A percentile compares a stretch with the other conserved stretches of the same genome.
Conservation (phyloP, 92 coral and sea anemone species). For the Pocillopora grandis region DNA sequence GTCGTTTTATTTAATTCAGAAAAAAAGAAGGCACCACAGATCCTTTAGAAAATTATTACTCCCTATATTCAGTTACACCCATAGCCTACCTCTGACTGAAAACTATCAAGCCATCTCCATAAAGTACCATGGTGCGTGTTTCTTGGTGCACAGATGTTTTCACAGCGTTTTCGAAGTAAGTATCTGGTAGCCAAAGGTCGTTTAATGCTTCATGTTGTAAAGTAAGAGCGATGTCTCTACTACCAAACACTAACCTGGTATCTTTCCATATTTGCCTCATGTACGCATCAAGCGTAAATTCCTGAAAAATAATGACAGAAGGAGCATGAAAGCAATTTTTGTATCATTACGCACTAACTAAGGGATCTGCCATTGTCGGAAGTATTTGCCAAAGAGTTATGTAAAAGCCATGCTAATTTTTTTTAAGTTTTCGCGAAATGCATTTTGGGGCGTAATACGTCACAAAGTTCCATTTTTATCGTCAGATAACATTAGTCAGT, state of each 20-base stretch:
- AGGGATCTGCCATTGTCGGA: no score
- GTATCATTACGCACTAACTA: not conserved
- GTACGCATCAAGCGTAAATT: conserved; percentile 26
- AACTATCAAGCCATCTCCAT: conserved; percentile 22
- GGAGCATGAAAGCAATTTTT: not conserved
- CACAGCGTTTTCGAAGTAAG: conserved; percentile 35
- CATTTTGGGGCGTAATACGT: no score
- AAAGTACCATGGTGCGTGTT: conserved; percentile 3
- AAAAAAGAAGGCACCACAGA: no score
- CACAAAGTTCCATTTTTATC: no score
- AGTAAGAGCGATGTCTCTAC: conserved; percentile 3
- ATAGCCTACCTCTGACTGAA: conserved; percentile 18
- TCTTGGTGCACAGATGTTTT: conserved; percentile 21
- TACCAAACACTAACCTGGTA: conserved; percentile 16
- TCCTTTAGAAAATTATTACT: not conserved
- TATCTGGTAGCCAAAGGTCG: conserved; percentile 29
- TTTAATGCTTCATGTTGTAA: conserved; percentile 10
- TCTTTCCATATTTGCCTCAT: conserved; percentile 35
- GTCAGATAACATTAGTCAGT: no score
- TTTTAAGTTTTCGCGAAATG: no score
- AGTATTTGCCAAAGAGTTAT: no score
- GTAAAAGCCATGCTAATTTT: no score
- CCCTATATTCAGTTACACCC: not conserved
- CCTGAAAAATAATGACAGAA: not conserved
- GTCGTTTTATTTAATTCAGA: no score